Percentiles rank a stretch among this genome's conserved stretches.
Evolutionary conservation across 2,888 invertebrate genomes (phyloP).

Genomic region (Eupsilia transversa): DNA sequence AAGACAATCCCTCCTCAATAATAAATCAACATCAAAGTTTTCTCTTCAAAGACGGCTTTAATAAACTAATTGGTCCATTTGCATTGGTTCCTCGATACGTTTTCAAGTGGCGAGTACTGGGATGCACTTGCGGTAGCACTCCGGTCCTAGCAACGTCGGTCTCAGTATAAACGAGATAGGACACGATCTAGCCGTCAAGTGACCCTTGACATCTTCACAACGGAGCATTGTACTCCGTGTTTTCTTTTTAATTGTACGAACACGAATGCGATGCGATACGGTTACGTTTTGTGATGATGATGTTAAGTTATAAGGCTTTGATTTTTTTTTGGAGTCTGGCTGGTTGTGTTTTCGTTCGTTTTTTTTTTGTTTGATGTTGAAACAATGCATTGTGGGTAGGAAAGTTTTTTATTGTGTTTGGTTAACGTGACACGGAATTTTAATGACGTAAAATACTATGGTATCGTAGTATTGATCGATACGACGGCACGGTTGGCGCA

Average conservation of each 20-base stretch:
- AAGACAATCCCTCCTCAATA: background rate
- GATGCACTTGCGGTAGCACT: slow-evolving; percentile 74
- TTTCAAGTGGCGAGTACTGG: slow-evolving; percentile 63
- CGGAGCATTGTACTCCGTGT: slow-evolving; percentile 73
- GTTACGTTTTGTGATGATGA: slow-evolving; percentile 55
- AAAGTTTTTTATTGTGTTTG: background rate
- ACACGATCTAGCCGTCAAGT: slow-evolving; percentile 81
- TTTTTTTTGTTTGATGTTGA: slow-evolving; percentile 25
- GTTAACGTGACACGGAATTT: no score
- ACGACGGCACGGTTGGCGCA: no score
- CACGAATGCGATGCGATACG: slow-evolving; percentile 61
- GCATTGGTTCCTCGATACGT: slow-evolving; percentile 64
- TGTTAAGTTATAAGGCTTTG: slow-evolving; percentile 37
- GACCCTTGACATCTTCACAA: slow-evolving; percentile 81
- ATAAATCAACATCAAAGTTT: slow-evolving; percentile 24
- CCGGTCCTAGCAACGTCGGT: slow-evolving; percentile 64
- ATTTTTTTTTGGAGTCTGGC: slow-evolving; percentile 22
- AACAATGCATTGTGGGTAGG: slow-evolving; percentile 15
- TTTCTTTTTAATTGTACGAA: slow-evolving; percentile 75
- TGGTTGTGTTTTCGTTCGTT: slow-evolving; percentile 12
- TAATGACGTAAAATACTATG: no score
- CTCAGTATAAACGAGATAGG: slow-evolving; percentile 83
- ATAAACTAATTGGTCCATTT: slow-evolving; percentile 70
- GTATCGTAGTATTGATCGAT: no score
- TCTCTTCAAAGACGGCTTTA: slow-evolving; percentile 50